Percentiles rank a stretch among this genome's conserved stretches.
Conservation (phyloP, 2,888 invertebrate species). For the Lasioglossum vierecki region DNA sequence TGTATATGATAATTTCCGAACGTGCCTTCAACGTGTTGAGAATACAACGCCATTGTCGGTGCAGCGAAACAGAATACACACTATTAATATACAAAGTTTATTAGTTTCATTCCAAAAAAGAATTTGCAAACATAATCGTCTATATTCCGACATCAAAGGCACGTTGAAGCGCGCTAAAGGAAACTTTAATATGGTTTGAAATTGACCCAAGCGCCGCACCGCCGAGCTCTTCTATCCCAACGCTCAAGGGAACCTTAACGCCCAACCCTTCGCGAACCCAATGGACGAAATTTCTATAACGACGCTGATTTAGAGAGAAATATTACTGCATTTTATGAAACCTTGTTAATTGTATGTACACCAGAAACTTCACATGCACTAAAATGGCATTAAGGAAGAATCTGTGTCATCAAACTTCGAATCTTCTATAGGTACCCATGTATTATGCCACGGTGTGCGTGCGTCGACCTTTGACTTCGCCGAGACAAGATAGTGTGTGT, state of each 20-base stretch:
- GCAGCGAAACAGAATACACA: background rate
- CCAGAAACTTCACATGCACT: background rate
- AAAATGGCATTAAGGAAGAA: background rate
- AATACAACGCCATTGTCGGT: background rate
- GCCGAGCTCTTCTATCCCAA: background rate
- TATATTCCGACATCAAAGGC: slow-evolving; percentile 12
- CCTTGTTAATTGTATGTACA: background rate
- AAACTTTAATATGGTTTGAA: slow-evolving; percentile 18
- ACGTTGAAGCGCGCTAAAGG: slow-evolving; percentile 2
- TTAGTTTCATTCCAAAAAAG: slow-evolving; percentile 2
- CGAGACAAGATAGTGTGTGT: too few relatives aligned
- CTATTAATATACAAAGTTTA: slow-evolving; percentile 4
- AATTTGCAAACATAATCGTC: slow-evolving; percentile 17
- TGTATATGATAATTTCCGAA: background rate
- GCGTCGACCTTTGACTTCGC: too few relatives aligned
- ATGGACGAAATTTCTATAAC: background rate
- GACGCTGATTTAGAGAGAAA: background rate
- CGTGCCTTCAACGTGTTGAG: background rate
- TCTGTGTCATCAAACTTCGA: background rate
- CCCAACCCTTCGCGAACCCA: background rate
- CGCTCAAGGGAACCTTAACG: background rate
- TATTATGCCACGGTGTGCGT: too few relatives aligned
- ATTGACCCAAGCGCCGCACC: background rate
- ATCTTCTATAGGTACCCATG: background rate
- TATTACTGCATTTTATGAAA: background rate